phyloP scores from a whole-genome alignment of 2,888 invertebrate genomes.

The Drosophila pseudotakahashii region DNA sequence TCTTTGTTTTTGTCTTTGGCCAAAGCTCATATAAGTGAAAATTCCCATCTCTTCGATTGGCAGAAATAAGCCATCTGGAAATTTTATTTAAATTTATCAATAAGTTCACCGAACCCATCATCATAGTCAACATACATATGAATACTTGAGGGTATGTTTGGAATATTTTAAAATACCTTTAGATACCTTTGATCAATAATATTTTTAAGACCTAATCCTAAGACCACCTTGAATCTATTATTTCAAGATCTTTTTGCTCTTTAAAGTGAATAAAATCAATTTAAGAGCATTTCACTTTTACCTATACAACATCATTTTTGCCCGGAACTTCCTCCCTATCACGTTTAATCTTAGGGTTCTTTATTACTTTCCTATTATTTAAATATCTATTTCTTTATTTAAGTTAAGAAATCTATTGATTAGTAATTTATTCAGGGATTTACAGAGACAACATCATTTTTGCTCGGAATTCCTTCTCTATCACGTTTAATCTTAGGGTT shows the following conservation, averaged over 20 bases:
- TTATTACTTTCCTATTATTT: too few species aligned
- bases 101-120: background rate
- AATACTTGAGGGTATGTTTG: background rate
- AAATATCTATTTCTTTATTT: too few species aligned
- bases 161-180: background rate
- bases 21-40: background rate
- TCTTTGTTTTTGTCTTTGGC: background rate
- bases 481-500: background rate
- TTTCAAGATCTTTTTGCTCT: too few species aligned
- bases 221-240: too few species aligned
- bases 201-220: too few species aligned
- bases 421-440: background rate
- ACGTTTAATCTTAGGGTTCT: too few species aligned
- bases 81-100: background rate
- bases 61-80: slow-evolving; percentile 24
- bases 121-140: background rate
- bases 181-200: too few species aligned
- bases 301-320: too few species aligned
- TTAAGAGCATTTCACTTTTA: too few species aligned
- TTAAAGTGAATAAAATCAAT: too few species aligned
- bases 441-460: background rate
- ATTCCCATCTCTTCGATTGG: background rate
- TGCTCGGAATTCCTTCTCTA: background rate
- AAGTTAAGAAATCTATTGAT: too few species aligned
- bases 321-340: too few species aligned